phyloP scores from a whole-genome alignment of 92 coral and sea anemone genomes.

The Hydrozoanthus gracilis region DNA sequence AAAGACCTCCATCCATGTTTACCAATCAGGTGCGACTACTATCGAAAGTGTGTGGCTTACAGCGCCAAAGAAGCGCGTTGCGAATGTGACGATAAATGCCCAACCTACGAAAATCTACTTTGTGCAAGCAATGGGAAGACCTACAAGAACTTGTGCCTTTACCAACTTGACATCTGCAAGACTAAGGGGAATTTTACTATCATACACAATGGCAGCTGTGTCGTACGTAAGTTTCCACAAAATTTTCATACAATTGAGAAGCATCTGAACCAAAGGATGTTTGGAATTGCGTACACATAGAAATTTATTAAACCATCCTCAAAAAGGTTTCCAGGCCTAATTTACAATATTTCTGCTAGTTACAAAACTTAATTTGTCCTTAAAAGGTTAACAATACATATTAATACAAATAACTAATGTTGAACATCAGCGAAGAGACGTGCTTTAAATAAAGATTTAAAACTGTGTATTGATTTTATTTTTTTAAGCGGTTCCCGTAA shows the following conservation, averaged over 20 bases:
- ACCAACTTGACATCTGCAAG: conserved; percentile 60
- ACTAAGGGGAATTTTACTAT: conserved; percentile 52
- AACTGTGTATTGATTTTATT: too few species aligned
- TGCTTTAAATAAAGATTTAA: too few species aligned
- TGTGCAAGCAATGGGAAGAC: conserved; percentile 71
- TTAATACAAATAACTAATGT: too few species aligned
- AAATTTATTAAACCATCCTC: too few species aligned
- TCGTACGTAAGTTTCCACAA: conserved; percentile 15
- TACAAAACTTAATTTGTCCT: too few species aligned
- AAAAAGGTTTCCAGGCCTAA: too few species aligned
- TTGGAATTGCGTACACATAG: too few species aligned
- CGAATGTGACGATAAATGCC: conserved; percentile 52
- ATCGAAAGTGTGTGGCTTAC: conserved; percentile 56
- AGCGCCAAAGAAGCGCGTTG: conserved; percentile 62
- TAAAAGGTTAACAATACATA: too few species aligned
- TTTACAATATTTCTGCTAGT: too few species aligned
- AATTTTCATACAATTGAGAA: background rate
- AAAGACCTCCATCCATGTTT: conserved; percentile 73
- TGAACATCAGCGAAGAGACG: too few species aligned
- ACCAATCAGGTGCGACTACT: conserved; percentile 52
- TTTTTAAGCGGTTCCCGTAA: too few species aligned
- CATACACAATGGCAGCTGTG: conserved; percentile 66
- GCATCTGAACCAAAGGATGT: too few species aligned
- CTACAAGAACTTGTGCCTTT: conserved; percentile 64
- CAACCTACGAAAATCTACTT: conserved; percentile 48